These are phyloP conservation scores for Mimumesa dahlbomi DNA, from an alignment of 2,888 invertebrate genomes.

Conservation along the genomic window DNA sequence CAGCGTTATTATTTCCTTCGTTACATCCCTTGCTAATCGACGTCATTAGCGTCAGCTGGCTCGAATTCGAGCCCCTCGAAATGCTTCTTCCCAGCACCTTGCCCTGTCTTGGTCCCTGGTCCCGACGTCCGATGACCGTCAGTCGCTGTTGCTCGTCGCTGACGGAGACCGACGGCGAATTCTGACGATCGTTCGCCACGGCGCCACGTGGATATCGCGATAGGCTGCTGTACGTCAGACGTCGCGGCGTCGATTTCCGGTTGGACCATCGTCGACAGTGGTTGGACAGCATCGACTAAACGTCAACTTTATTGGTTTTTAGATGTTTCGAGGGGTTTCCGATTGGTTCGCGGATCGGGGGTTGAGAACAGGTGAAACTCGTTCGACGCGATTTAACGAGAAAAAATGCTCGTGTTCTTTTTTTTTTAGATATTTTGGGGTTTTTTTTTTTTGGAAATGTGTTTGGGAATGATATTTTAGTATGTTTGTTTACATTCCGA, in stretches of 20 bases:
- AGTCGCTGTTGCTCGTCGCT: constrained; percentile 67
- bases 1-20: constrained; percentile 67
- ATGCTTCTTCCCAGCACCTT: too few relatives aligned
- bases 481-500: too few relatives aligned
- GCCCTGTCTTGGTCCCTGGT: too few relatives aligned
- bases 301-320: constrained; percentile 33
- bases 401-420: too few relatives aligned
- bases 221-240: constrained; percentile 76
- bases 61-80: constrained; percentile 71
- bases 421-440: too few relatives aligned
- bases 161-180: constrained; percentile 70
- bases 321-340: too few relatives aligned
- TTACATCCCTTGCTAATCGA: constrained; percentile 68
- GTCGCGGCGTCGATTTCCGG: constrained; percentile 60
- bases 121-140: neutral
- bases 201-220: constrained; percentile 67
- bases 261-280: constrained; percentile 73
- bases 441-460: too few relatives aligned
- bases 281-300: constrained; percentile 80
- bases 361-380: too few relatives aligned
- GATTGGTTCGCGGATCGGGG: too few relatives aligned
- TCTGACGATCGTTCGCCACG: constrained; percentile 58
- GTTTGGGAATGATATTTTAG: too few relatives aligned
- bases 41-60: constrained; percentile 74
- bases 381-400: too few relatives aligned